Evolutionary conservation across 2,113 vertebrate species (phyloP).

Genomic region (Enhydra lutris): DNA sequence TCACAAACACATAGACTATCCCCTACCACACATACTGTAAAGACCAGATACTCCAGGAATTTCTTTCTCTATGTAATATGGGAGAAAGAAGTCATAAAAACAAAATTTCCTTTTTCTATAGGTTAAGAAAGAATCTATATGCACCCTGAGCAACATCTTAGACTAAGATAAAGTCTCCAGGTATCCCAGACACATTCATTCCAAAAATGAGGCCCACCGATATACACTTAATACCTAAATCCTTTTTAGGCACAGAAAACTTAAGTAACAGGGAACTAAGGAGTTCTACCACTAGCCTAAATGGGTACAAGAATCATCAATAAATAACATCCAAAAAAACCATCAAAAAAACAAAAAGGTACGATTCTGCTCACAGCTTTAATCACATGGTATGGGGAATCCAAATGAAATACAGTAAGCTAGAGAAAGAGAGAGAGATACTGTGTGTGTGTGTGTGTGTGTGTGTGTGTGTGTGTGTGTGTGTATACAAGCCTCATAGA

Average conservation of each 20-base stretch:
- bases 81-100: background rate
- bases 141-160: background rate
- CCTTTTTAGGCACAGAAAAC: slow-evolving; percentile 28
- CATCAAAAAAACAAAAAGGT: background rate
- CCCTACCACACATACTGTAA: background rate
- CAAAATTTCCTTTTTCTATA: slow-evolving; percentile 27
- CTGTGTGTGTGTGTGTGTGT: background rate
- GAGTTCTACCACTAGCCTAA: slow-evolving; percentile 1
- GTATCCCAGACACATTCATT: background rate
- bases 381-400: background rate
- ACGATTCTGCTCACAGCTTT: slow-evolving; percentile 30
- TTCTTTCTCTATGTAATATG: background rate
- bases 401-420: background rate
- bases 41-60: background rate
- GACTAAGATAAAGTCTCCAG: background rate
- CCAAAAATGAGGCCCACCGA: background rate
- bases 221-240: slow-evolving; percentile 31
- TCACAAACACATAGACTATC: slow-evolving; percentile 8
- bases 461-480: background rate
- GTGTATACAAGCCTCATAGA: background rate
- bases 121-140: slow-evolving; percentile 27
- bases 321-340: background rate
- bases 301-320: background rate
- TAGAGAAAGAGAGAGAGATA: background rate
- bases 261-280: background rate